Percentiles rank a stretch among this genome's conserved stretches.
These are phyloP conservation scores for Andrena cerasifolii DNA, from an alignment of 1,140 invertebrate genomes.

Conservation along the genomic window DNA sequence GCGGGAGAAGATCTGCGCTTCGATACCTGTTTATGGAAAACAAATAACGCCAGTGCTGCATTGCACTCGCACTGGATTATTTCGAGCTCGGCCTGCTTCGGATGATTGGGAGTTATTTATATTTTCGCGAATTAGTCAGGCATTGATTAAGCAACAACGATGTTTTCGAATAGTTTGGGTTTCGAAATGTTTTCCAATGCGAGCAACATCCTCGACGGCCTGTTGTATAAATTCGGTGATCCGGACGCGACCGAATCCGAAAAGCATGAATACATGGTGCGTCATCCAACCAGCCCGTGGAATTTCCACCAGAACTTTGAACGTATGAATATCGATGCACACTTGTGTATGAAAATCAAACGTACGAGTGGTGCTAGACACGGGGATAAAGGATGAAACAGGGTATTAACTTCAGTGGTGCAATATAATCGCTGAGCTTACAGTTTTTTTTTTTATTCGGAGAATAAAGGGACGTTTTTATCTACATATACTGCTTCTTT, in stretches of 20 bases:
- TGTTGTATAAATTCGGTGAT: constrained; percentile 12
- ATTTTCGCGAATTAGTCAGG: too few relatives aligned
- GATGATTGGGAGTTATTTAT: too few relatives aligned
- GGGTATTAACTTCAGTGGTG: constrained; percentile 10
- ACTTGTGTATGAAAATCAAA: background rate
- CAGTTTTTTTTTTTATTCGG: too few relatives aligned
- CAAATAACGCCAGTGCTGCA: too few relatives aligned
- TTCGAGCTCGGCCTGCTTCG: too few relatives aligned
- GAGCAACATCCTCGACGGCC: background rate
- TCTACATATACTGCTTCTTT: too few relatives aligned
- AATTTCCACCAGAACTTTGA: background rate
- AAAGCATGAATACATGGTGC: background rate
- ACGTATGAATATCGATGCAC: background rate
- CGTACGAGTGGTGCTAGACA: background rate
- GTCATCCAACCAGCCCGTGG: background rate
- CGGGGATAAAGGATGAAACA: background rate
- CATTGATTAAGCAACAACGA: background rate
- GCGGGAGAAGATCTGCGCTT: too few relatives aligned
- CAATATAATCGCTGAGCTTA: background rate
- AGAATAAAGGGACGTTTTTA: too few relatives aligned
- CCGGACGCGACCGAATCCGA: background rate
- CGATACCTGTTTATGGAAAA: too few relatives aligned
- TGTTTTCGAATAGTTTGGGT: background rate
- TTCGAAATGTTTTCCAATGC: background rate
- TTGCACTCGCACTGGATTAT: background rate